These are phyloP conservation scores for Linurgus olivaceus DNA, from an alignment of 2,797 vertebrate genomes.

Conservation along the genomic window DNA sequence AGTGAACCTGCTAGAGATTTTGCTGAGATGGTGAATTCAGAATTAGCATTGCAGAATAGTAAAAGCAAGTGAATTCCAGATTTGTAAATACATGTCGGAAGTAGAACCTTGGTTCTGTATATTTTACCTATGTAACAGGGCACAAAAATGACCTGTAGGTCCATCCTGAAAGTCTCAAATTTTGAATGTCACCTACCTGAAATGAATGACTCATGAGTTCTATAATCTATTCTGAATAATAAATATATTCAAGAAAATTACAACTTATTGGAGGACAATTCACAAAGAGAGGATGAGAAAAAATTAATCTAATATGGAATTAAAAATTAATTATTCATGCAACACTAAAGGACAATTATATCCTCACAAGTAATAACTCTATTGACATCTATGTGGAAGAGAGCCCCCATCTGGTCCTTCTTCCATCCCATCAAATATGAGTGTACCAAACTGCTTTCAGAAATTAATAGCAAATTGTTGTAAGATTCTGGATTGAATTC, in stretches of 20 bases:
- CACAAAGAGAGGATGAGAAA: background rate
- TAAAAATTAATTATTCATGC: slow-evolving; percentile 52
- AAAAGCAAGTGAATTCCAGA: background rate
- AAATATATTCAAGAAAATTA: slow-evolving; percentile 35
- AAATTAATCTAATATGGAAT: slow-evolving; percentile 35
- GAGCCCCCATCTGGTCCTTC: background rate
- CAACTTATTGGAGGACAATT: slow-evolving; percentile 31
- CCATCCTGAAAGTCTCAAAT: background rate
- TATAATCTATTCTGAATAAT: slow-evolving; percentile 2
- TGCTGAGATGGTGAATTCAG: background rate
- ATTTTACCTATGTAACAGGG: background rate
- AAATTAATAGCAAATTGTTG: background rate
- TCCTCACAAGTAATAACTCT: background rate
- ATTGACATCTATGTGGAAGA: background rate
- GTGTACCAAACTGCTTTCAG: background rate
- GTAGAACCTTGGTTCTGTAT: background rate
- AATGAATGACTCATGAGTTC: slow-evolving; percentile 2
- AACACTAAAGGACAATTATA: background rate
- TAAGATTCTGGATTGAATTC: background rate
- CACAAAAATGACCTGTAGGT: background rate
- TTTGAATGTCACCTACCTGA: background rate
- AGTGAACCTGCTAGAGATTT: background rate
- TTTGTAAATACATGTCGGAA: background rate
- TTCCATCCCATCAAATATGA: background rate
- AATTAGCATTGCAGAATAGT: background rate